A percentile compares a stretch with the other conserved stretches of the same genome.
Evolutionary conservation across 2,797 vertebrate genomes (phyloP).

Genomic region (Hyperoplus immaculatus): DNA sequence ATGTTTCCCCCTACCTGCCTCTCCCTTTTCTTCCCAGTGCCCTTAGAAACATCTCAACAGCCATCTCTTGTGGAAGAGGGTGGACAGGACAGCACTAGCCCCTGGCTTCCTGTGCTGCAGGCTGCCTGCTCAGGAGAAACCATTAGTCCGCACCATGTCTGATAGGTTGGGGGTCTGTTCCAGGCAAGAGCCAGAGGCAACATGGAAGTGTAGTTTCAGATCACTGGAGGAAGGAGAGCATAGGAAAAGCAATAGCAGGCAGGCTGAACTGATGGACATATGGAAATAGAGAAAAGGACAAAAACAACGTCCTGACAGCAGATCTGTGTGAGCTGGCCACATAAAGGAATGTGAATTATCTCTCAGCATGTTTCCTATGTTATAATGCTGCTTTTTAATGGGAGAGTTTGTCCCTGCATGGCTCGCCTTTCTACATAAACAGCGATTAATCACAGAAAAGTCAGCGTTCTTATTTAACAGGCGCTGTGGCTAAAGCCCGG

Average conservation of each 20-base stretch:
- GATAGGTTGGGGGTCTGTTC: constrained; percentile 62
- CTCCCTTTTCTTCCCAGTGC: constrained; percentile 51
- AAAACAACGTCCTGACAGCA: constrained; percentile 28
- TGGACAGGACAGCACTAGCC: constrained; percentile 55
- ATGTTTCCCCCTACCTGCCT: constrained; percentile 75
- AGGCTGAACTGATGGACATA: constrained; percentile 39
- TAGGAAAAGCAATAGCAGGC: constrained; percentile 27
- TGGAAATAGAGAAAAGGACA: constrained; percentile 34
- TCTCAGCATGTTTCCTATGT: constrained; percentile 24
- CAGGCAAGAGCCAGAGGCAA: constrained; percentile 50
- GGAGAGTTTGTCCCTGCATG: constrained; percentile 43
- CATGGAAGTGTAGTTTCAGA: constrained; percentile 26
- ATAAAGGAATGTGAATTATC: constrained; percentile 39
- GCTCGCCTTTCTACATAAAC: constrained; percentile 40
- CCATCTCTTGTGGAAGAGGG: constrained; percentile 62
- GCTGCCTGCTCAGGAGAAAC: constrained; percentile 69
- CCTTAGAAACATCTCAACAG: constrained; percentile 68
- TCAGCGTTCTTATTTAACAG: constrained; percentile 42
- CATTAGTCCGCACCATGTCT: constrained; percentile 67
- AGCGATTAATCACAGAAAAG: constrained; percentile 56
- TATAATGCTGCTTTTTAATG: constrained; percentile 13
- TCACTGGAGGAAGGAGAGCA: constrained; percentile 31
- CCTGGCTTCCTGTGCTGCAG: constrained; percentile 63
- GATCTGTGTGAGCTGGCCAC: constrained; percentile 33
- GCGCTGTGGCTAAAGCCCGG: constrained; percentile 37